Percentiles rank a stretch among this genome's conserved stretches.
Evolutionary conservation across 2,888 invertebrate genomes (phyloP).

Genomic region (Tetanocera ferruginea): DNA sequence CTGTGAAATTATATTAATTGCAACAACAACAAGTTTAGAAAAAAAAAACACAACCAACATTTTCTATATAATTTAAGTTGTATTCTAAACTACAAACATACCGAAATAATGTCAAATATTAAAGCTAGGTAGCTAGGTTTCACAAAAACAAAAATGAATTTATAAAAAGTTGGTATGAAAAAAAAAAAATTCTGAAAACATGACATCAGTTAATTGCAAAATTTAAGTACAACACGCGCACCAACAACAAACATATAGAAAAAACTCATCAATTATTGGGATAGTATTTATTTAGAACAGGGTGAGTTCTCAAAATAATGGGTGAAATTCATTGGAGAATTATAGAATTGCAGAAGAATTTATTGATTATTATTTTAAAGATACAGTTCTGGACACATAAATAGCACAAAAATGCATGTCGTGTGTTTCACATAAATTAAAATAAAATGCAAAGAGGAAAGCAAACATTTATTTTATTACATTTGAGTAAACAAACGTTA

Average conservation of each 20-base stretch:
- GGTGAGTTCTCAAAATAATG: no score
- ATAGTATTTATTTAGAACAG: no score
- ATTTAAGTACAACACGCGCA: conserved; percentile 23
- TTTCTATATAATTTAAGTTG: not conserved
- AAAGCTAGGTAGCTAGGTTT: not conserved
- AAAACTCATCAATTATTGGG: not conserved
- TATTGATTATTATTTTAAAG: no score
- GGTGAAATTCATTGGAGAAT: no score
- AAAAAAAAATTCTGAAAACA: conserved; percentile 24
- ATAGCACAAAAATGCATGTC: no score
- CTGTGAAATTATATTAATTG: conserved; percentile 33
- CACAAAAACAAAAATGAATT: not conserved
- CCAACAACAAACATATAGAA: conserved; percentile 14
- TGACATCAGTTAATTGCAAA: conserved; percentile 46
- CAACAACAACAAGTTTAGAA: conserved; percentile 12
- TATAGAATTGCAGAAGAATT: no score
- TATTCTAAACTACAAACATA: not conserved
- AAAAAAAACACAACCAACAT: not conserved
- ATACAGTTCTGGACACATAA: no score
- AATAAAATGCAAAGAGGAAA: no score
- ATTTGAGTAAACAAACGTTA: no score
- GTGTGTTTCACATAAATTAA: no score
- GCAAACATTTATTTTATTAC: no score
- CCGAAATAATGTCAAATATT: conserved; percentile 2
- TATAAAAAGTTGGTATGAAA: not conserved